Evolutionary conservation across 2,797 vertebrate genomes (phyloP).

Genomic region (Notolepis coatsorum): DNA sequence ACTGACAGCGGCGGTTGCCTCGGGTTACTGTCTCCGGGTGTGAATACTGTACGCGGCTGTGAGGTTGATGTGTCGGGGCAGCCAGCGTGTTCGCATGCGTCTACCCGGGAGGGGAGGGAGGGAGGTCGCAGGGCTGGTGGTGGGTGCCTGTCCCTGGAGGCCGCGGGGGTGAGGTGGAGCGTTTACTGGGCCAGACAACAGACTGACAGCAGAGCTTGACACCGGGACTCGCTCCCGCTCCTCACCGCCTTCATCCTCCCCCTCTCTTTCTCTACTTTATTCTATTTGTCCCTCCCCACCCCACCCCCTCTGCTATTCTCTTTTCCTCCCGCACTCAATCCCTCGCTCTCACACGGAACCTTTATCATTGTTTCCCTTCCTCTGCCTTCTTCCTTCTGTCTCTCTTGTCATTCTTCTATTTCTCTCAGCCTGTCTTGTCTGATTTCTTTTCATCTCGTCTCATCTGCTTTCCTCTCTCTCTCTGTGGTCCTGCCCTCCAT

Average conservation of each 20-base stretch:
- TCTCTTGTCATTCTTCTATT: no score
- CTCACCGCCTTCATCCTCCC: neutral
- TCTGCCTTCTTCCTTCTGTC: no score
- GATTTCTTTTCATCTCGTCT: no score
- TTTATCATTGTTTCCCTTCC: neutral
- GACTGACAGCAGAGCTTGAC: slow-evolving; percentile 61
- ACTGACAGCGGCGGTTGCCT: slow-evolving; percentile 52
- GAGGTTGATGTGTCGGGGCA: slow-evolving; percentile 37
- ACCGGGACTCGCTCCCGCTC: slow-evolving; percentile 25
- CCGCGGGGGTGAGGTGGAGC: slow-evolving; percentile 58
- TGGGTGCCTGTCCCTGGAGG: slow-evolving; percentile 54
- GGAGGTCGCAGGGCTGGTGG: slow-evolving; percentile 60
- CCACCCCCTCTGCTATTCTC: slow-evolving; percentile 33
- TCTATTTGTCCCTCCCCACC: slow-evolving; percentile 1
- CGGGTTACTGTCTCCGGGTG: slow-evolving; percentile 57
- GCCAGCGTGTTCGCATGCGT: slow-evolving; percentile 41
- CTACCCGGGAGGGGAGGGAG: slow-evolving; percentile 40
- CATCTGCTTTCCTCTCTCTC: no score
- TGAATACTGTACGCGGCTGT: slow-evolving; percentile 46
- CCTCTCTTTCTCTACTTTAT: neutral
- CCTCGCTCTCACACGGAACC: neutral
- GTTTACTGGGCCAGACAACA: slow-evolving; percentile 68
- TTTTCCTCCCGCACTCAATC: neutral
- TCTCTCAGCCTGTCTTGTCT: no score
- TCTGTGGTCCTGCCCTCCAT: no score